Base-by-base conservation (phyloP, 1,140 invertebrate genomes). In the Bombus waltoni region DNA sequence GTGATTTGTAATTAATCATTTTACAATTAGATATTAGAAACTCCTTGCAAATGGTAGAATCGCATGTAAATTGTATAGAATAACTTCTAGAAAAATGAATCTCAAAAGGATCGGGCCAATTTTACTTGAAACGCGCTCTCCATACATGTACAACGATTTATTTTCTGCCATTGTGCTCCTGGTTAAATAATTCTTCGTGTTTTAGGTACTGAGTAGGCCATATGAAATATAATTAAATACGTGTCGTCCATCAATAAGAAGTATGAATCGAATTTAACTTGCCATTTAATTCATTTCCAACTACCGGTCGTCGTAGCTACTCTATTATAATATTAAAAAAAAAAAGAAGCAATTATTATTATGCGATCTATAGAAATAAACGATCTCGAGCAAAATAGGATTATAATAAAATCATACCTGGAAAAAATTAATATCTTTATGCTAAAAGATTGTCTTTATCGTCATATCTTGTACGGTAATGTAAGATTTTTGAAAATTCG, bases 21-120 rank as follows among this genome's bases (percentile, higher is more conserved):
- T 53, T 84, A 84, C 70, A 79, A 84, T 84, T 72, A 77, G 40
- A 68, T 79, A 84, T 72, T 62, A 38, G 81, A 83, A 59, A 68
- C n/a, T 80, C 15, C 42, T 84, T 84, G 83, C 68, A 79, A 84
- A 83, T 35, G n/a, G 38, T 79, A 72, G 53, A 79, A 53, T 76
- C 35, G 57, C 25, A 22, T 80, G 68, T 85, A 85, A 85, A 72
- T 80, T 25, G 77, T 70, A 80, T 72, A 80, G 83, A 85, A 80
- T 85, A 80, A 80, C 77, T 85, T 85, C 77, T 85, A 85, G 83
- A 85, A 85, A 85, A 80, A 85, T 80, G 83, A 85, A 85, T 85
- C 77, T 71, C 76, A 80, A 85, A 85, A 85, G 68, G 25, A 62
- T 80, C 68, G 40, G 40, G 35, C 68, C 47, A 15, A 5, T 3